Conservation (phyloP, 2,888 invertebrate genomes). For the Thera britannica region DNA sequence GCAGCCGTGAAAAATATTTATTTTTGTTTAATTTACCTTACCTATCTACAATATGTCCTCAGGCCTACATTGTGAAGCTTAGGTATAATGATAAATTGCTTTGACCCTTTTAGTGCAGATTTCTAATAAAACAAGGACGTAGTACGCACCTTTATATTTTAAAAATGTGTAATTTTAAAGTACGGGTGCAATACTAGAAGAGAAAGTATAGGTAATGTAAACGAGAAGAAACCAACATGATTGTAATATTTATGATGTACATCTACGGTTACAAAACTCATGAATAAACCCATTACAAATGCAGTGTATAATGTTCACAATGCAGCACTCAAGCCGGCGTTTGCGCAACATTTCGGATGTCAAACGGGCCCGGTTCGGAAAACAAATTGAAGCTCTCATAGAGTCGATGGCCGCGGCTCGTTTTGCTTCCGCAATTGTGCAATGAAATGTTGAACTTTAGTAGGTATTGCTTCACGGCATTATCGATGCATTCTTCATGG, state of each 20-base stretch:
- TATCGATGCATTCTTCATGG: conserved; percentile 46
- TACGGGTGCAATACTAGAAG: conserved; percentile 26
- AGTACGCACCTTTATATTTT: too few relatives aligned
- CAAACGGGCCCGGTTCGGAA: conserved; percentile 68
- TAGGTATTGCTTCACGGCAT: conserved; percentile 53
- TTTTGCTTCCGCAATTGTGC: conserved; percentile 69
- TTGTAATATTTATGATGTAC: conserved; percentile 49
- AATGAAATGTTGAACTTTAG: conserved; percentile 67
- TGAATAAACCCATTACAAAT: conserved; percentile 61
- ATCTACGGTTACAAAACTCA: conserved; percentile 56
- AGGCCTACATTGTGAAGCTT: too few relatives aligned
- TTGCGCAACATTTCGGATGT: conserved; percentile 72
- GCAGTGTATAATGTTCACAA: conserved; percentile 60
- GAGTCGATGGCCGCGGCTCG: conserved; percentile 59
- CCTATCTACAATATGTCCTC: too few relatives aligned
- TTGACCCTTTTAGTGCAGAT: too few relatives aligned
- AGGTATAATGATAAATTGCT: too few relatives aligned
- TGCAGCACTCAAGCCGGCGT: conserved; percentile 50
- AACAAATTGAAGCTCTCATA: conserved; percentile 65
- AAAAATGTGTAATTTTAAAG: background rate
- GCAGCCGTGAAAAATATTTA: too few relatives aligned
- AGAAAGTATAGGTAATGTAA: conserved; percentile 37
- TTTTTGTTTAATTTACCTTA: too few relatives aligned
- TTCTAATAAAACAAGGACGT: too few relatives aligned
- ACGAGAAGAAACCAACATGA: conserved; percentile 37